phyloP scores from a whole-genome alignment of 1,140 invertebrate species.

The Whitmania pigra region DNA sequence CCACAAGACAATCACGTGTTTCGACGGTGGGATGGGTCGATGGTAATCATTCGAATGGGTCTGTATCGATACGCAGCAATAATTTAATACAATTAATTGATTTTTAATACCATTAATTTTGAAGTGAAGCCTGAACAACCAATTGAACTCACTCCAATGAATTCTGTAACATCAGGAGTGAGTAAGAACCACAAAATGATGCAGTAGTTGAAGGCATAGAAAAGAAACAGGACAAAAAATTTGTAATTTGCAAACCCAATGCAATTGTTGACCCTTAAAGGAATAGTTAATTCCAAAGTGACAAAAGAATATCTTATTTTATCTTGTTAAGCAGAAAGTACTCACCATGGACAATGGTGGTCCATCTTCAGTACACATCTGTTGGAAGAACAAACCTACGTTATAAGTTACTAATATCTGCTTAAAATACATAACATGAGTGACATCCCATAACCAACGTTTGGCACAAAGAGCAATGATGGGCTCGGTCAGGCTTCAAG shows the following conservation, averaged over 20 bases:
- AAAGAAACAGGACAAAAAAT: not conserved
- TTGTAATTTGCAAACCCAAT: conserved; percentile 13
- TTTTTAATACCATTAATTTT: too few relatives aligned
- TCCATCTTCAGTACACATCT: conserved; percentile 77
- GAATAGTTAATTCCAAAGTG: too few relatives aligned
- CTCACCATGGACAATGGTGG: conserved; percentile 19
- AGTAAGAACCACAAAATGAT: not conserved
- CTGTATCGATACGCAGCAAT: too few relatives aligned
- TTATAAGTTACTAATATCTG: not conserved
- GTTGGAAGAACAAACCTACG: conserved; percentile 25
- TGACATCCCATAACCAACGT: conserved; percentile 42
- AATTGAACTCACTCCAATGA: too few relatives aligned
- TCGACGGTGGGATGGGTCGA: too few relatives aligned
- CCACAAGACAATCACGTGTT: too few relatives aligned
- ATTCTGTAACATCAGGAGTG: too few relatives aligned
- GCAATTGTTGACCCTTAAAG: conserved; percentile 13
- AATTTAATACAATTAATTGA: too few relatives aligned
- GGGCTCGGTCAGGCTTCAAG: conserved; percentile 78
- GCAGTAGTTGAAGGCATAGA: not conserved
- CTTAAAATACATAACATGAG: not conserved
- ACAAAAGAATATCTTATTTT: too few relatives aligned
- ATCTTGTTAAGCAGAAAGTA: not conserved
- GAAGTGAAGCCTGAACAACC: too few relatives aligned
- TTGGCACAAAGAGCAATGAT: conserved; percentile 82
- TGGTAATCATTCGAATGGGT: too few relatives aligned